Conservation (phyloP, 1,140 invertebrate species). For the Caenorhabditis inopinata region DNA sequence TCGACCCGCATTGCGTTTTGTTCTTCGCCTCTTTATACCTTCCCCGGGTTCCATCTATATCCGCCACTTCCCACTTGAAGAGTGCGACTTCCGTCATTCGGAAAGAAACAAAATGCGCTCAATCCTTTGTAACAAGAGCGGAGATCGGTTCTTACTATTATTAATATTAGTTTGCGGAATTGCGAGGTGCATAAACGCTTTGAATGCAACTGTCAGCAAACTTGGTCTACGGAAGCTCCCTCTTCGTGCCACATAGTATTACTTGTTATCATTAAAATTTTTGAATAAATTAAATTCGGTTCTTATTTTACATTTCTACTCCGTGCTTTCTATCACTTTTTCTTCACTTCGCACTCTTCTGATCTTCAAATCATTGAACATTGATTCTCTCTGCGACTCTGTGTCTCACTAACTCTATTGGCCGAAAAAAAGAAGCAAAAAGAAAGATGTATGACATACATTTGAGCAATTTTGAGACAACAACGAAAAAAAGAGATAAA, state of each 20-base stretch:
- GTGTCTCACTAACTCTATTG: background rate
- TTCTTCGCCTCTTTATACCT: background rate
- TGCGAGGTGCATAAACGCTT: too few species aligned
- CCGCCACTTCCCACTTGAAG: slow-evolving; percentile 12
- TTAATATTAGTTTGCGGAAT: too few species aligned
- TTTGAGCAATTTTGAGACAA: background rate
- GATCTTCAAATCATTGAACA: slow-evolving; percentile 5
- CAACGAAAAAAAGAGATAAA: background rate
- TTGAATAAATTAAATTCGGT: background rate
- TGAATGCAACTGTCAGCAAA: too few species aligned
- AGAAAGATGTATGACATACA: background rate
- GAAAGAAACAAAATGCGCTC: slow-evolving; percentile 10
- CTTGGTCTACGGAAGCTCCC: too few species aligned
- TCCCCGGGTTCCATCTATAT: background rate
- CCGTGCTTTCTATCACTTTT: too few species aligned
- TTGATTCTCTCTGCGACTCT: background rate
- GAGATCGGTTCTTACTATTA: too few species aligned
- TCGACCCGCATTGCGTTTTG: background rate
- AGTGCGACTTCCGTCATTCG: background rate
- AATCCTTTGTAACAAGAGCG: background rate
- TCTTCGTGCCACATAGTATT: too few species aligned
- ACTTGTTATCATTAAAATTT: too few species aligned
- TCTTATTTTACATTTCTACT: background rate
- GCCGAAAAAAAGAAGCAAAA: background rate
- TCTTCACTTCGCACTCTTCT: slow-evolving; percentile 1